Base-by-base conservation (phyloP, 2,797 vertebrate species). In the Alectoris magna region DNA sequence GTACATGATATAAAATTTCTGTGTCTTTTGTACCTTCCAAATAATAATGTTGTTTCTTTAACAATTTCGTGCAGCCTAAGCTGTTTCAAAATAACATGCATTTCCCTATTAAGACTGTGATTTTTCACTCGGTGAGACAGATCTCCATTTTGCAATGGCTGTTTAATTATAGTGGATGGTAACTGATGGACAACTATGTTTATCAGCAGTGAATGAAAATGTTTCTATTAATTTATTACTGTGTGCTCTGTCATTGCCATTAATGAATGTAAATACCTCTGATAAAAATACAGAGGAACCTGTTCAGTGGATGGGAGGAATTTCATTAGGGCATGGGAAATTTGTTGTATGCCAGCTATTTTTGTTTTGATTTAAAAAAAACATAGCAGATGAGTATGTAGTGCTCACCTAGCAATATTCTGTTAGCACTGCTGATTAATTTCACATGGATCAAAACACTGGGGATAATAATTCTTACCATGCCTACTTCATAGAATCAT, bases 101-200 rank as follows among this genome's bases (percentile, higher is more conserved):
- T 75, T 94, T 92, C 41, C 53, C 38, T 44, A 58, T 4, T 8
- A 86, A 51, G 34, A 11, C 38, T 75, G 31, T 80, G 19, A 72
- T 62, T 87, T 91, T 94, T 92, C 79, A 73, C 49, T 85, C 56
- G 11, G 16, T 44, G 39, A 88, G 73, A 63, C 76, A 70, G 80
- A 23, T 27, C 49, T 34, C 60, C 10, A 7, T 70, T 51, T 56
- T 82, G 58, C 27, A 87, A 62, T 22, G 38, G 46, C 31, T 81
- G 59, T 81, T 86, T 91, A 79, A 87, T 88, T 88, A 79, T 44
- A 67, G 55, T 21, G 43, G 48, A 55, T 78, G 58, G 67, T 29
- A 69, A 84, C 48, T 17, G 77, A 91, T 81, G 0, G 0, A 56
- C 26, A 48, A 55, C 49, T 60, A 75, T 48, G 56, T 49, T 88